Base-by-base conservation (phyloP, 92 coral and sea anemone species). In the Palythoa caribaeorum region DNA sequence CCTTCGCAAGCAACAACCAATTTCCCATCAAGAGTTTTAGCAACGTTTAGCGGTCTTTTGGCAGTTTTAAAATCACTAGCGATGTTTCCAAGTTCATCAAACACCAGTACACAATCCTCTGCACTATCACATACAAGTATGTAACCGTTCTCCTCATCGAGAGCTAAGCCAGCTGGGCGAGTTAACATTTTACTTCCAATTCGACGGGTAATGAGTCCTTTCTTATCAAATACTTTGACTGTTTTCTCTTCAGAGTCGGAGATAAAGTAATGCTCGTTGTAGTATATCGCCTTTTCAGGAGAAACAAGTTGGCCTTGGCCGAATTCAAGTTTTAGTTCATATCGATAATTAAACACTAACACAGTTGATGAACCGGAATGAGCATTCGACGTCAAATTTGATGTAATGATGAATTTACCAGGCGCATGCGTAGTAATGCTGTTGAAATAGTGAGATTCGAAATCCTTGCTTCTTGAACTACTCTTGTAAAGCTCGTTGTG, bases 201-300 rank as follows among this genome's bases (percentile, higher is more conserved):
- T 9, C 83, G 69, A 19, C 83, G 83, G 36, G 35, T 35, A 13
- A 78, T 70, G 8, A 4, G 12, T 15, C 93, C 93, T 40, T 66
- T 81, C 15, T 63, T 59, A 57, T 90, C 88, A 44, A 90, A 90
- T 21, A 90, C 90, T 87, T 90, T 90, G 76, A 90, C 69, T 1
- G 60, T 36, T 14, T 86, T 89, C 38, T 79, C 90, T 72, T 87
- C 90, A 15, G 90, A 86, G 72, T 90, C 93, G n/a, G 90, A 90
- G 11, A 90, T 90, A 38, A 87, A 90, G 73, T 79, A 90, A 39
- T 90, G 78, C 15, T 75, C 48, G 74, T 80, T 87, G 88, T 74
- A 55, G 71, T 9, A 90, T 1, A 81, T 4, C 10, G 93, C 90
- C 51, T 90, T 90, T 65, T 89, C 84, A n/a, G 93, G 93, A 14